phyloP scores from a whole-genome alignment of 2,888 invertebrate genomes.

The Dolomedes plantarius region DNA sequence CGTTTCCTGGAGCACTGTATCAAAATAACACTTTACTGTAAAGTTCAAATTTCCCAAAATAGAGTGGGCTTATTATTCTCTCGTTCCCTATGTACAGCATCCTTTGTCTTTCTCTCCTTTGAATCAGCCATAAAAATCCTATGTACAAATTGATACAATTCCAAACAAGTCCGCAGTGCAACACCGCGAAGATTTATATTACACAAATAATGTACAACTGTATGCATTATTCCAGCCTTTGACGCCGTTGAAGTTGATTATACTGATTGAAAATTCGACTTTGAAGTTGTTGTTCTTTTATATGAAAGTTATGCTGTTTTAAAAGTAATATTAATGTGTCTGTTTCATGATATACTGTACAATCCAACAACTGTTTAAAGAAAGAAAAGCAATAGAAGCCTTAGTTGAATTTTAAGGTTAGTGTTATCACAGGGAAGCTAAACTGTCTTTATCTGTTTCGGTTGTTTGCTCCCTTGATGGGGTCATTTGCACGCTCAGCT shows the following conservation, averaged over 20 bases:
- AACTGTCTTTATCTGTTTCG: constrained; percentile 73
- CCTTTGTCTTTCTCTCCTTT: background rate
- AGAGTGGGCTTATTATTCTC: constrained; percentile 5
- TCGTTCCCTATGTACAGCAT: constrained; percentile 46
- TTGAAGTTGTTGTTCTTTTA: too few relatives aligned
- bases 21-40: constrained; percentile 44
- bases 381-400: background rate
- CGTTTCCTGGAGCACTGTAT: constrained; percentile 26
- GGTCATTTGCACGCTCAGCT: constrained; percentile 69
- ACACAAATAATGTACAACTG: constrained; percentile 4
- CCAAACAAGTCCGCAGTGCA: background rate
- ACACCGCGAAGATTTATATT: background rate
- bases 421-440: constrained; percentile 73
- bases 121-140: constrained; percentile 27
- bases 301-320: too few relatives aligned
- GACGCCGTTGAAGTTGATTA: background rate
- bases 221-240: background rate
- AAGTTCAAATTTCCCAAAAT: constrained; percentile 52
- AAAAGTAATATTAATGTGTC: too few relatives aligned
- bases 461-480: constrained; percentile 70
- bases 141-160: constrained; percentile 43
- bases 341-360: background rate
- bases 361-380: background rate
- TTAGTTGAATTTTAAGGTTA: background rate
- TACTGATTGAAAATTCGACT: background rate